Percentiles rank a stretch among this genome's conserved stretches.
phyloP scores from a whole-genome alignment of 2,797 vertebrate genomes.

The Gymnoscopelus braueri region DNA sequence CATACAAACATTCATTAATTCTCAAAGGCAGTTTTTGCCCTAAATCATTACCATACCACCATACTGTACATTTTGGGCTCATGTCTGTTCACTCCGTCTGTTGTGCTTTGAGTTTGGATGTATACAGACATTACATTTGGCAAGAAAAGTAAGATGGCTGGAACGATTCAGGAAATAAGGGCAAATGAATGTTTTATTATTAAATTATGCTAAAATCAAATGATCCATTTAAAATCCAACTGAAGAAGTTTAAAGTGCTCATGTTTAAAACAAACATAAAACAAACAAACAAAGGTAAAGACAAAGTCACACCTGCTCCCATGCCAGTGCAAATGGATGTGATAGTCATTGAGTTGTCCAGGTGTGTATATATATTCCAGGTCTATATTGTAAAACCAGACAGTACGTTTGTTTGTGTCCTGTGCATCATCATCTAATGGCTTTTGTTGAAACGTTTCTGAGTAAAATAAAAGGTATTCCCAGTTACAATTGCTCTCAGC shows the following conservation, averaged over 20 bases:
- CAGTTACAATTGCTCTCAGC: not conserved
- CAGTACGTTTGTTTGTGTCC: conserved; percentile 21
- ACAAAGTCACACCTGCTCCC: conserved; percentile 39
- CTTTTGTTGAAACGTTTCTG: conserved; percentile 19
- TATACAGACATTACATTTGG: conserved; percentile 43
- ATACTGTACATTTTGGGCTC: conserved; percentile 30
- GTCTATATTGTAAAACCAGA: conserved; percentile 4
- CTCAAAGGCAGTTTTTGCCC: conserved; percentile 25
- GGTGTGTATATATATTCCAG: conserved; percentile 15
- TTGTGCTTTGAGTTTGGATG: conserved; percentile 16
- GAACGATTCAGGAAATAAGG: conserved; percentile 11
- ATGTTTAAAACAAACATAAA: conserved; percentile 11
- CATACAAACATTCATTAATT: conserved; percentile 32
- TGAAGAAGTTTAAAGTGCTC: not conserved
- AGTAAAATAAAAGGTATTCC: conserved; percentile 35
- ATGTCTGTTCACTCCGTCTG: conserved; percentile 11
- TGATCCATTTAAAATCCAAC: conserved; percentile 28
- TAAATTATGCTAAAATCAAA: no score
- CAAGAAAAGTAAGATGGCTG: not conserved
- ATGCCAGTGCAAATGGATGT: conserved; percentile 22
- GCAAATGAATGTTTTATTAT: no score
- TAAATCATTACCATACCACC: conserved; percentile 32
- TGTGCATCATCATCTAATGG: conserved; percentile 33
- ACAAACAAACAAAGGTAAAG: conserved; percentile 42
- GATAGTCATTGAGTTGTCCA: conserved; percentile 11